Percentiles rank a stretch among this genome's conserved stretches.
phyloP scores from a whole-genome alignment of 1,140 invertebrate genomes.

The Galendromus occidentalis region DNA sequence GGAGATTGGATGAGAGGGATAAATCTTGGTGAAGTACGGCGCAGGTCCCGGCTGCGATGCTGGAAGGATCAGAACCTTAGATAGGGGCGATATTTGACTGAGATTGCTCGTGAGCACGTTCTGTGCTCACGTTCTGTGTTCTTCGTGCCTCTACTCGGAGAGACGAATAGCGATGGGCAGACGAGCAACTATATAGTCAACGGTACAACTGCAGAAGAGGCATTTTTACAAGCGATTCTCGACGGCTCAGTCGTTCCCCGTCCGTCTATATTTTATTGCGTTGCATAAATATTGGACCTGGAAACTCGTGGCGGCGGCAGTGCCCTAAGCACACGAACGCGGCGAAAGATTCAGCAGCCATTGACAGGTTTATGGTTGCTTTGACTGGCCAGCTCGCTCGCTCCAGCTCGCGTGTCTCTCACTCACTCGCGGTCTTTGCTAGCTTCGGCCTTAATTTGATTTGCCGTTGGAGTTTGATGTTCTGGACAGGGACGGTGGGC shows the following conservation, averaged over 20 bases:
- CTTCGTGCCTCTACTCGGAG: too few species aligned
- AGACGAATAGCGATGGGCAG: too few species aligned
- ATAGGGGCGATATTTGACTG: too few species aligned
- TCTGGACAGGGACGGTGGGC: neutral
- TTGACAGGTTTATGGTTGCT: slow-evolving; percentile 9
- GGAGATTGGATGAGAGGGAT: too few species aligned
- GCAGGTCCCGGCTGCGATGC: too few species aligned
- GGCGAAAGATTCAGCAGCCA: neutral
- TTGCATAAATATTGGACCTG: slow-evolving; percentile 11
- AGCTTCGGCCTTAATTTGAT: slow-evolving; percentile 8
- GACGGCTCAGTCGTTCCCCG: neutral
- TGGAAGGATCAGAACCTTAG: too few species aligned
- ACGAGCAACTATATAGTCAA: too few species aligned
- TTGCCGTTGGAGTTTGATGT: slow-evolving; percentile 1
- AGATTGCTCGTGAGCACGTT: too few species aligned
- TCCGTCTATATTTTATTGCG: slow-evolving; percentile 11
- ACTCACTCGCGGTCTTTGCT: neutral
- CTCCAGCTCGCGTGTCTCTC: too few species aligned
- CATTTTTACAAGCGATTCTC: slow-evolving; percentile 2
- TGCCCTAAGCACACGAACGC: neutral
- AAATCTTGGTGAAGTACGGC: too few species aligned
- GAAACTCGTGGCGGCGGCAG: neutral
- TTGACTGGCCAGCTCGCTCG: too few species aligned
- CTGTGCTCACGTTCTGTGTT: too few species aligned
- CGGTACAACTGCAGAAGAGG: neutral